Evolutionary conservation across 2,797 vertebrate species (phyloP).

Genomic region (Gymnopithys bicolor): DNA sequence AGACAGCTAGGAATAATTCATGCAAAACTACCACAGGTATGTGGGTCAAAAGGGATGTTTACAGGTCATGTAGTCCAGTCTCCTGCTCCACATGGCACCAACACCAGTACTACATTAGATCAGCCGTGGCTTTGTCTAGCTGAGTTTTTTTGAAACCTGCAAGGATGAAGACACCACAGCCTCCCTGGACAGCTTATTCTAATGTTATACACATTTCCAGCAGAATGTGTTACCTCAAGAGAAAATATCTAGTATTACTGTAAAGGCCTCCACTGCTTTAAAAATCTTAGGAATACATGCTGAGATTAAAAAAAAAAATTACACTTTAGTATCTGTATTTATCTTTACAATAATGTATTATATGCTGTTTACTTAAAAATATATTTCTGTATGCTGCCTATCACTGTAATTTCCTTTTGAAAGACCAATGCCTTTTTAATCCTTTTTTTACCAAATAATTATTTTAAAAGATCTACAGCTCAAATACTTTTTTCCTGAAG

Average conservation of each 20-base stretch:
- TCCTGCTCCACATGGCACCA: neutral
- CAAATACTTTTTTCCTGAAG: neutral
- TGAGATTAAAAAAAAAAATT: neutral
- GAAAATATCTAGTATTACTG: neutral
- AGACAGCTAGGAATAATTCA: neutral
- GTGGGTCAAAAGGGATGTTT: neutral
- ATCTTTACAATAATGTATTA: neutral
- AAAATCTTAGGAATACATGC: neutral
- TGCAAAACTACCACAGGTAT: neutral
- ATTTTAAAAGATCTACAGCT: neutral
- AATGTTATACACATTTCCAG: neutral
- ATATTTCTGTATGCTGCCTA: neutral
- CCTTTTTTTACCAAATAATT: neutral
- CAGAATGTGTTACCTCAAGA: neutral
- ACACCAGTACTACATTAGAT: neutral
- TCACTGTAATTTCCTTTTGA: neutral
- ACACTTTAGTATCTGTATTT: neutral
- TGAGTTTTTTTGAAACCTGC: neutral
- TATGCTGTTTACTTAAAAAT: neutral
- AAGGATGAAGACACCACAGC: neutral
- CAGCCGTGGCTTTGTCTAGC: neutral
- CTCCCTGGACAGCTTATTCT: neutral
- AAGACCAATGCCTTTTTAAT: slow-evolving; percentile 17
- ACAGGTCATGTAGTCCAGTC: neutral
- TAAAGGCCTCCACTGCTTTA: neutral